Percentiles rank a stretch among this genome's conserved stretches.
Evolutionary conservation across 2,888 invertebrate genomes (phyloP).

Genomic region (Buathra laborator): DNA sequence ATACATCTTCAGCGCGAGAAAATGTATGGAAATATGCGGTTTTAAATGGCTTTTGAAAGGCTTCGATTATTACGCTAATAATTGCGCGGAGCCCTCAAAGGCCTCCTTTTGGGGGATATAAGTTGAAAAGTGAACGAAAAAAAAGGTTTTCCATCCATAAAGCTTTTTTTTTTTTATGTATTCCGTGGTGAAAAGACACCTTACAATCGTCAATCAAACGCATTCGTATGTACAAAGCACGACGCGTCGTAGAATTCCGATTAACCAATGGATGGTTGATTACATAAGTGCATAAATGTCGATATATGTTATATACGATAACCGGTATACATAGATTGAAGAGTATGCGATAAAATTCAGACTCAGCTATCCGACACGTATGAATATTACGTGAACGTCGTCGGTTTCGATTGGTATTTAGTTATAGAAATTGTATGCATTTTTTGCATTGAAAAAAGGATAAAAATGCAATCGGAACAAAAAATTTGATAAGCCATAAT

Average conservation of each 20-base stretch:
- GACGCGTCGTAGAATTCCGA: not conserved
- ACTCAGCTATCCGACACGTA: not conserved
- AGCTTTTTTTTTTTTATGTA: too few relatives aligned
- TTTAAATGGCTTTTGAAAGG: too few relatives aligned
- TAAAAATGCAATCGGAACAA: not conserved
- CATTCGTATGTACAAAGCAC: not conserved
- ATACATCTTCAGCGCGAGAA: too few relatives aligned
- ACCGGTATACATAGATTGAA: not conserved
- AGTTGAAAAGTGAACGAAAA: too few relatives aligned
- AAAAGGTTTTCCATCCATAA: too few relatives aligned
- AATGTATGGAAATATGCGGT: too few relatives aligned
- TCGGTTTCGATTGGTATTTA: not conserved
- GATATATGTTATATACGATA: not conserved
- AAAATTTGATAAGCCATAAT: too few relatives aligned
- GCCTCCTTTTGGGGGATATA: too few relatives aligned
- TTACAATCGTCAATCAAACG: not conserved
- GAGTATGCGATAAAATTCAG: not conserved
- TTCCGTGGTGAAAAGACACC: too few relatives aligned
- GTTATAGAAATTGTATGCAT: not conserved
- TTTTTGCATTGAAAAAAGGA: not conserved
- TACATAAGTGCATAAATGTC: not conserved
- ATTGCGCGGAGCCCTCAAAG: too few relatives aligned
- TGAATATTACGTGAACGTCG: not conserved
- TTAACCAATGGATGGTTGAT: not conserved
- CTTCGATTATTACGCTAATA: too few relatives aligned